Evolutionary conservation across 1,140 invertebrate species (phyloP), one percentile per base, ranked within the genome.

Genomic region (Drosophila oshimai): DNA sequence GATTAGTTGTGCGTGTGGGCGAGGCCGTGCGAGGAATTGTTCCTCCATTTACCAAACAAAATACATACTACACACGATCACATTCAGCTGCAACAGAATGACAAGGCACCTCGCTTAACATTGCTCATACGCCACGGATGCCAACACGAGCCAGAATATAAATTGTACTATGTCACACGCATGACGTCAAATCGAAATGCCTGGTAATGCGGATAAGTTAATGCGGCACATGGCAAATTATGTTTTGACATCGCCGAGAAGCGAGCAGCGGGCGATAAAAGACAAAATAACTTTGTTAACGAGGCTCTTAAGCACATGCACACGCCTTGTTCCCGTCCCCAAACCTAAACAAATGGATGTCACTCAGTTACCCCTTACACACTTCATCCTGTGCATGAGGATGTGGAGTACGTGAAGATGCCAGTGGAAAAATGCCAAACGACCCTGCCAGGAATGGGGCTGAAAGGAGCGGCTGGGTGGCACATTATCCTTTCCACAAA

Each of bases 201-300:
- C 50, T 57, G 51, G 39, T 72, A 60, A 72, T 72, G 68, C 72
- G 50, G 49, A 64, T 57, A 74, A 80, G 37, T 81, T 73, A 83
- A 73, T 76, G 76, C 42, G 47, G 55, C 79, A 84, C 79, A 86
- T 84, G 79, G 79, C 80, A 36, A 84, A 86, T 84, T 86, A 84
- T 84, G 79, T 86, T 73, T 86, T 60, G 70, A 83, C 78, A 83
- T 72, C 33, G 20, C 28, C 26, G 28, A 29, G 37, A 76, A 73
- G 57, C 60, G 49, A 86, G 73, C 83, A 74, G 71, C 72, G 51
- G 53, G 76, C 50, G 78, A 86, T 86, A 86, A 87, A 86, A 86
- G 80, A 89, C 86, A 89, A 89, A 89, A 89, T 89, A 89, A 86
- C 86, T 89, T 89, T 89, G 80, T 89, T 89, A 89, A 89, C 86